Evolutionary conservation across 2,113 vertebrate species (phyloP).

Genomic region (Tetraodon nigroviridis): DNA sequence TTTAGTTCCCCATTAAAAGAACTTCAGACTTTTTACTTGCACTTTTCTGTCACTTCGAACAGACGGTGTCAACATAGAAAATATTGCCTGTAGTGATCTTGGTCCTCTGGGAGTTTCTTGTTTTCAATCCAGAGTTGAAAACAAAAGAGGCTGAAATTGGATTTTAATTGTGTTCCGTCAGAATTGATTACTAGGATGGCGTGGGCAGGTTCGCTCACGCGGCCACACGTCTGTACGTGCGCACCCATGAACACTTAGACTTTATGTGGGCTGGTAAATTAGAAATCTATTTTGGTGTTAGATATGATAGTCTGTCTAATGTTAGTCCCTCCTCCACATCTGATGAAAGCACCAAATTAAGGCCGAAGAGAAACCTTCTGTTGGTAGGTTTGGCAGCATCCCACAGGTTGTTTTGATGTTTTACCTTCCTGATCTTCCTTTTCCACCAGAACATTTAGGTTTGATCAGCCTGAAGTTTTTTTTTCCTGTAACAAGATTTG

Average conservation of each 20-base stretch:
- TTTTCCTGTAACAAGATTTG: too few species aligned
- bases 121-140: constrained; percentile 49
- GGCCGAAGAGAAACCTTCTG: neutral
- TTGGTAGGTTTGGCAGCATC: neutral
- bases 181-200: constrained; percentile 56
- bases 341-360: neutral
- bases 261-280: constrained; percentile 63
- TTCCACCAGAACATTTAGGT: neutral
- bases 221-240: neutral
- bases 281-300: constrained; percentile 62
- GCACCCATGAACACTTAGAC: constrained; percentile 31
- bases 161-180: constrained; percentile 66
- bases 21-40: too few species aligned
- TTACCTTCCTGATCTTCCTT: neutral
- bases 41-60: constrained; percentile 12
- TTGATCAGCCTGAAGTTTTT: too few species aligned
- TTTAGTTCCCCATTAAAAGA: too few species aligned
- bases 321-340: neutral
- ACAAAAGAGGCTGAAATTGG: constrained; percentile 53
- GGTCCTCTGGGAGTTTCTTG: constrained; percentile 27
- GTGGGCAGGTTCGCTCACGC: constrained; percentile 24
- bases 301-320: neutral
- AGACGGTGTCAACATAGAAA: constrained; percentile 37
- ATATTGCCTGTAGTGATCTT: constrained; percentile 49
- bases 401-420: neutral